Evolutionary conservation across 2,797 vertebrate genomes (phyloP), one percentile per base, ranked within the genome.

Genomic region (Potorous gilbertii): DNA sequence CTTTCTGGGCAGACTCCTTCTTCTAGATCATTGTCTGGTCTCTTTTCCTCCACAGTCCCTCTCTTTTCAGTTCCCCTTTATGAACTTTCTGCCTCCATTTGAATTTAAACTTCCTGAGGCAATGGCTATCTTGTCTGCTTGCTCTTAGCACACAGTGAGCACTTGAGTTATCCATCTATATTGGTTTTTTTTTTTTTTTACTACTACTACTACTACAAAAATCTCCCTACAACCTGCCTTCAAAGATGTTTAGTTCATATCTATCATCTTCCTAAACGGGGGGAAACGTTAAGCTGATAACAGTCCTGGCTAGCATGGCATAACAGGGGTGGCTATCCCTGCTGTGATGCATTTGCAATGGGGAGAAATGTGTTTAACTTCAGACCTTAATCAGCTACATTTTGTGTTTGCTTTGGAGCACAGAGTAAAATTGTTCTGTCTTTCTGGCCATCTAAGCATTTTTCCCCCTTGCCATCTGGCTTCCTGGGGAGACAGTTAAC

Each of bases 321-420:
- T 46, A 81, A 6, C n/a, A 40, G 91, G 56, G 46, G 46, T 55
- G 56, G n/a, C 28, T 52, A 28, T 46, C 6, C 18, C 6, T 87
- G n/a, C 34, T 94, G 54, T 55, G 31, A 74, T 94, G 40, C 81
- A 5, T 94, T 91, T 96, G 31, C 50, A 92, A 0, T 56, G 50
- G 28, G 87, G 34, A 97, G 81, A 95, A 90, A 90, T 14, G 16
- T 29, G n/a, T 4, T 29, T 66, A 12, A 52, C 16, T 94, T 40
- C 56, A 91, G 92, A 94, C 97, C 95, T 98, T 95, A 96, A 57
- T 96, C 96, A 98, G 92, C 96, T 98, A 95, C 91, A 94, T 97
- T 96, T 97, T 96, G 55, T 92, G 95, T 93, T 97, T 10, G 57
- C 57, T 29, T 0, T 92, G 34, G 29, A 93, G 62, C 55, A 6